phyloP scores from a whole-genome alignment of 2,888 invertebrate genomes.

The Cheilosia soror region DNA sequence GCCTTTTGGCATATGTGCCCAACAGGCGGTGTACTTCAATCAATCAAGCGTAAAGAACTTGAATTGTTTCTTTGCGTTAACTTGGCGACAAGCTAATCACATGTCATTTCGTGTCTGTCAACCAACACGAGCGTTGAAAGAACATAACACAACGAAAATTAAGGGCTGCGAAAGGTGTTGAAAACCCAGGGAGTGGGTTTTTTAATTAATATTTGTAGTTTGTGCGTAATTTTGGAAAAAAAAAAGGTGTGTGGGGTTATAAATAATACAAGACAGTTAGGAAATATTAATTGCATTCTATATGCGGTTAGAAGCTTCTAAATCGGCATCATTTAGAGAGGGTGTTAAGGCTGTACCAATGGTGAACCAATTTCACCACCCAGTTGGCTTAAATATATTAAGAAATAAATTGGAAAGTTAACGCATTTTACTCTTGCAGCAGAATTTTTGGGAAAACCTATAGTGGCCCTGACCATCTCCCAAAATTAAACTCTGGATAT shows the following conservation, averaged over 20 bases:
- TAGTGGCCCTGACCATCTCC: too few species aligned
- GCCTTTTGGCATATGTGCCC: neutral
- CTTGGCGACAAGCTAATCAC: slow-evolving; percentile 60
- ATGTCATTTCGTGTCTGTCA: slow-evolving; percentile 37
- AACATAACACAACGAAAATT: neutral
- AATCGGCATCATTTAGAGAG: too few species aligned
- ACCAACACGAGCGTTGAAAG: slow-evolving; percentile 21
- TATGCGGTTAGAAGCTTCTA: too few species aligned
- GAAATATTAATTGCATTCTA: too few species aligned
- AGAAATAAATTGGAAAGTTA: too few species aligned
- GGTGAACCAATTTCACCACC: too few species aligned
- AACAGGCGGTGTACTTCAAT: slow-evolving; percentile 43
- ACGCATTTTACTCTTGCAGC: too few species aligned
- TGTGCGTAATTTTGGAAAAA: neutral
- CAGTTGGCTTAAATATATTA: too few species aligned
- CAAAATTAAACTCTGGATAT: too few species aligned
- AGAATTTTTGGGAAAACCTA: too few species aligned
- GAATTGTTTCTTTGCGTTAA: slow-evolving; percentile 59
- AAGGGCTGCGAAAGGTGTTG: slow-evolving; percentile 3
- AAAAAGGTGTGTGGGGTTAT: neutral
- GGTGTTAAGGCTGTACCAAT: too few species aligned
- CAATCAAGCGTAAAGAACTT: slow-evolving; percentile 55
- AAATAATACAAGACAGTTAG: too few species aligned
- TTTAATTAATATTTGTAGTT: neutral
- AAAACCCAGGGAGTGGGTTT: neutral